phyloP scores from a whole-genome alignment of 2,888 invertebrate genomes.

The Sipunculus nudus region DNA sequence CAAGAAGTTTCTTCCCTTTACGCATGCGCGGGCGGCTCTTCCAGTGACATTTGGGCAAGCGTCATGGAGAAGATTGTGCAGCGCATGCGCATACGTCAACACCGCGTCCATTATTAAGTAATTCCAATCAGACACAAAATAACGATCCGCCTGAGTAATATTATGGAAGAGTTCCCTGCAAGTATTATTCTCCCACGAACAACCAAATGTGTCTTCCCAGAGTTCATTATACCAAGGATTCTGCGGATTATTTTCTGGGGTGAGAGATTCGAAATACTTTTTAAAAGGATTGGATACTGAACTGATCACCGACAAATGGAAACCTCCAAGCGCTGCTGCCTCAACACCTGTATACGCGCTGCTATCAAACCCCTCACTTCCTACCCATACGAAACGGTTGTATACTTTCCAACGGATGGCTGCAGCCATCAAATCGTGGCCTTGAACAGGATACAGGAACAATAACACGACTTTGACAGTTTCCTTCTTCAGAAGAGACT shows the following conservation, averaged over 20 bases:
- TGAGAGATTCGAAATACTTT: too few relatives aligned
- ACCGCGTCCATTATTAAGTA: slow-evolving; percentile 49
- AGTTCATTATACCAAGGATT: slow-evolving; percentile 5
- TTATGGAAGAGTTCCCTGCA: too few relatives aligned
- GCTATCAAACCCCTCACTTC: slow-evolving; percentile 23
- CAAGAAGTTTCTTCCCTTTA: slow-evolving; percentile 39
- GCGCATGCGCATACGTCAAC: slow-evolving; percentile 45
- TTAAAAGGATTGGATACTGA: too few relatives aligned
- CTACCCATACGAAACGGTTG: slow-evolving; percentile 8
- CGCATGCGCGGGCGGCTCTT: too few relatives aligned
- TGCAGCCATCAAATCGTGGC: background rate
- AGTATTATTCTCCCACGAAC: slow-evolving; percentile 2
- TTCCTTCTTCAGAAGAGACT: background rate
- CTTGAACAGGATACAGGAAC: slow-evolving; percentile 4
- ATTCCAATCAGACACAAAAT: too few relatives aligned
- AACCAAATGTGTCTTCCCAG: slow-evolving; percentile 9
- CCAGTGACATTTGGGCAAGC: slow-evolving; percentile 44
- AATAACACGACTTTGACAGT: slow-evolving; percentile 14
- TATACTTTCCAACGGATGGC: background rate
- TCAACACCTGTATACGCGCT: too few relatives aligned
- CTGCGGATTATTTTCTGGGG: slow-evolving; percentile 4
- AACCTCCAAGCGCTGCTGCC: too few relatives aligned
- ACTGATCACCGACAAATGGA: too few relatives aligned
- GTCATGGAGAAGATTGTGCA: slow-evolving; percentile 41
- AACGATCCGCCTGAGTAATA: too few relatives aligned